phyloP scores from a whole-genome alignment of 2,888 invertebrate species.

The Cetonia aurata region DNA sequence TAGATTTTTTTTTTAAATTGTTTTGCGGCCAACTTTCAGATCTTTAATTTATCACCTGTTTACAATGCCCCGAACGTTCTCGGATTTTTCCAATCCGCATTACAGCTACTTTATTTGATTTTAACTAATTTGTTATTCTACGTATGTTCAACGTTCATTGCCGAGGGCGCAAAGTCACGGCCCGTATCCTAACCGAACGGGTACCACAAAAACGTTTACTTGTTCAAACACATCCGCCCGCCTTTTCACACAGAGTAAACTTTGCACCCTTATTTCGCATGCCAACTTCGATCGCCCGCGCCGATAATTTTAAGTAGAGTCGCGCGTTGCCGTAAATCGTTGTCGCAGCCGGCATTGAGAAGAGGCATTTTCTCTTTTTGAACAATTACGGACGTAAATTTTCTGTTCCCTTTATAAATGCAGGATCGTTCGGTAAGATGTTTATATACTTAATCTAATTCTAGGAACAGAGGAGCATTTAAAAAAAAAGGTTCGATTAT shows the following conservation, averaged over 20 bases:
- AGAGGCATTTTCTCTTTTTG: not conserved
- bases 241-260: constrained; percentile 30
- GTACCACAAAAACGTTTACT: constrained; percentile 10
- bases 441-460: not conserved
- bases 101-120: constrained; percentile 27
- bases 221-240: constrained; percentile 31
- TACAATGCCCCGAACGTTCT: too few species aligned
- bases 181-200: not conserved
- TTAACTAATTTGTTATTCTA: constrained; percentile 27
- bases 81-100: not conserved
- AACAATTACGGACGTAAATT: constrained; percentile 15
- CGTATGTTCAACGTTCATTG: constrained; percentile 1
- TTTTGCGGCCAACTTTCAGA: too few species aligned
- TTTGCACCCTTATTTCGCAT: constrained; percentile 27
- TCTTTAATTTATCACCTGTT: too few species aligned
- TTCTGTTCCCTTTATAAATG: too few species aligned
- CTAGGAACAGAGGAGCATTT: too few species aligned
- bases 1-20: too few species aligned
- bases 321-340: constrained; percentile 3
- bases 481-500: too few species aligned
- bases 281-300: constrained; percentile 14
- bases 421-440: not conserved
- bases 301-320: constrained; percentile 5
- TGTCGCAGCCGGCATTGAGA: too few species aligned
- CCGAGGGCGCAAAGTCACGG: constrained; percentile 19